Conservation (phyloP, 2,797 vertebrate genomes). For the Chelmon rostratus region DNA sequence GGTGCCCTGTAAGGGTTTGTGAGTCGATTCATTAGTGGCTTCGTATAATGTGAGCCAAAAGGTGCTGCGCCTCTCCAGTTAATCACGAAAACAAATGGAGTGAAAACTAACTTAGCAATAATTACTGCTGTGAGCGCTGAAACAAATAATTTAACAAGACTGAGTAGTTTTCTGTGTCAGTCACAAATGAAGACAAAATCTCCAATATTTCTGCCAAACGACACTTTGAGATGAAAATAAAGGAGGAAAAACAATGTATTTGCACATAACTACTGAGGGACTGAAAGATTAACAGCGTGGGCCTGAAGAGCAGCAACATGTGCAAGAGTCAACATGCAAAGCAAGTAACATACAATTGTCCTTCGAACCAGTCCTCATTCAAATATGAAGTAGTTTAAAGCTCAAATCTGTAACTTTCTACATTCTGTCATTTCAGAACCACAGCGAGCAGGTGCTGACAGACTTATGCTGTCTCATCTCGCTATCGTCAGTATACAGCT, state of each 20-base stretch:
- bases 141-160: conserved; percentile 26
- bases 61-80: conserved; percentile 23
- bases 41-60: conserved; percentile 45
- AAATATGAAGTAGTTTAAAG: not conserved
- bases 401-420: not conserved
- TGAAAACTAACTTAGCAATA: conserved; percentile 13
- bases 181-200: conserved; percentile 8
- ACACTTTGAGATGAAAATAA: not conserved
- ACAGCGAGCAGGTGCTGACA: not conserved
- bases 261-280: not conserved
- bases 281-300: not conserved
- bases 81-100: conserved; percentile 53
- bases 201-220: not conserved
- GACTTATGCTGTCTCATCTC: not conserved
- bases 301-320: not conserved
- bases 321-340: not conserved
- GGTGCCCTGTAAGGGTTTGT: conserved; percentile 36
- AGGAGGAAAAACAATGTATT: not conserved
- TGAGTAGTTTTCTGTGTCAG: not conserved
- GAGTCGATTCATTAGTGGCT: conserved; percentile 44
- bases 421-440: not conserved
- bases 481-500: not conserved
- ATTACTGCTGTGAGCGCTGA: conserved; percentile 45
- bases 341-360: not conserved
- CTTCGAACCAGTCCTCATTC: not conserved